Evolutionary conservation across 2,888 invertebrate genomes (phyloP).

Genomic region (Tanytarsus gracilentus): DNA sequence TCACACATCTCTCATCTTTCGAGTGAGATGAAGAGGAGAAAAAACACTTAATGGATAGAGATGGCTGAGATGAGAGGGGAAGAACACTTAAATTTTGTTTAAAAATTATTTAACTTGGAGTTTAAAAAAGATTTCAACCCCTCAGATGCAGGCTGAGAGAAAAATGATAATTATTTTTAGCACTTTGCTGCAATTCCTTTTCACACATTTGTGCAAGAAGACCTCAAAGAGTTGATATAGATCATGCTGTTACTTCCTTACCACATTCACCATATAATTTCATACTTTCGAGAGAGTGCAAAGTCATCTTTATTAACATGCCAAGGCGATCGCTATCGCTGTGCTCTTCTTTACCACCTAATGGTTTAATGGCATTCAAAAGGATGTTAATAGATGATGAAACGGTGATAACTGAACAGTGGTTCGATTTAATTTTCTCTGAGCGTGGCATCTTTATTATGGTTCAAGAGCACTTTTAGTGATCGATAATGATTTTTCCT

Average conservation of each 20-base stretch:
- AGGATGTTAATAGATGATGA: no score
- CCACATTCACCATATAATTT: neutral
- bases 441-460: no score
- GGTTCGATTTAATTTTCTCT: no score
- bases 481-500: no score
- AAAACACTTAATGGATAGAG: conserved; percentile 21
- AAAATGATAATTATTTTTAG: conserved; percentile 14
- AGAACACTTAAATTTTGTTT: no score
- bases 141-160: no score
- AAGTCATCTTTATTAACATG: conserved; percentile 24
- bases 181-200: conserved; percentile 26
- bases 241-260: conserved; percentile 10
- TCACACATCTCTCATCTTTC: neutral
- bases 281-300: neutral
- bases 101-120: no score
- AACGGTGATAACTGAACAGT: no score
- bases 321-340: conserved; percentile 22
- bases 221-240: conserved; percentile 20
- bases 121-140: no score
- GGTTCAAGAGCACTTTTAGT: no score
- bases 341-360: no score
- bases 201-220: conserved; percentile 19
- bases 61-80: neutral
- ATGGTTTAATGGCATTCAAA: no score
- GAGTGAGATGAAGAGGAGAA: neutral